These are phyloP conservation scores for Muntiacus reevesi DNA, from an alignment of 2,113 vertebrate genomes.

Conservation along the genomic window DNA sequence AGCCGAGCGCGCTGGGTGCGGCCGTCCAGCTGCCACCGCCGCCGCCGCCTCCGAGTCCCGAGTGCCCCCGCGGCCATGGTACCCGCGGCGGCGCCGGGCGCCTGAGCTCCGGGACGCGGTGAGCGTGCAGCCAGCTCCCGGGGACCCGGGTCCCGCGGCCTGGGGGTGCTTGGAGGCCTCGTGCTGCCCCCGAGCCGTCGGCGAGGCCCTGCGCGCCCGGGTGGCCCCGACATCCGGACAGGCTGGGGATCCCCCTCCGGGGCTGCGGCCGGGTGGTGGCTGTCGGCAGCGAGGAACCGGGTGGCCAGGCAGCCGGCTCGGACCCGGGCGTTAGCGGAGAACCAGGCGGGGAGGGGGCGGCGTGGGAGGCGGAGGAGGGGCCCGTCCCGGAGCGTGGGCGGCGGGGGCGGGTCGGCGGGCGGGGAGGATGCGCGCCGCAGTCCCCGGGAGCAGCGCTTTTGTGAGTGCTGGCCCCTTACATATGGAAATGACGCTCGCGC, in stretches of 20 bases:
- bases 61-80: slow-evolving; percentile 46
- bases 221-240: background rate
- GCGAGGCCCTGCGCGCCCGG: background rate
- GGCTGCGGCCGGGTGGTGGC: background rate
- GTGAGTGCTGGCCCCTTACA: slow-evolving; percentile 13
- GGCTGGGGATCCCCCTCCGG: background rate
- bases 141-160: background rate
- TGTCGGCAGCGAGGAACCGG: background rate
- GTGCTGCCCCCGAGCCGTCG: background rate
- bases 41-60: background rate
- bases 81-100: slow-evolving; percentile 5
- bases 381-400: background rate
- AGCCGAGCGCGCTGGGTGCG: slow-evolving; percentile 52
- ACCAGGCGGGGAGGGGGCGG: background rate
- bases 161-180: slow-evolving; percentile 41
- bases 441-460: background rate
- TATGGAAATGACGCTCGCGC: slow-evolving; percentile 58
- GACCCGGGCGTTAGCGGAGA: too few species aligned
- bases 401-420: background rate
- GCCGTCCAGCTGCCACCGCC: slow-evolving; percentile 22
- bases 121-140: background rate
- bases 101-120: slow-evolving; percentile 53
- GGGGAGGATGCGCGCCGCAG: background rate
- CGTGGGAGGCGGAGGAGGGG: background rate
- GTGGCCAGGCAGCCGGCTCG: background rate